Conservation (phyloP, 2,113 vertebrate species). For the Cardinalis cardinalis region DNA sequence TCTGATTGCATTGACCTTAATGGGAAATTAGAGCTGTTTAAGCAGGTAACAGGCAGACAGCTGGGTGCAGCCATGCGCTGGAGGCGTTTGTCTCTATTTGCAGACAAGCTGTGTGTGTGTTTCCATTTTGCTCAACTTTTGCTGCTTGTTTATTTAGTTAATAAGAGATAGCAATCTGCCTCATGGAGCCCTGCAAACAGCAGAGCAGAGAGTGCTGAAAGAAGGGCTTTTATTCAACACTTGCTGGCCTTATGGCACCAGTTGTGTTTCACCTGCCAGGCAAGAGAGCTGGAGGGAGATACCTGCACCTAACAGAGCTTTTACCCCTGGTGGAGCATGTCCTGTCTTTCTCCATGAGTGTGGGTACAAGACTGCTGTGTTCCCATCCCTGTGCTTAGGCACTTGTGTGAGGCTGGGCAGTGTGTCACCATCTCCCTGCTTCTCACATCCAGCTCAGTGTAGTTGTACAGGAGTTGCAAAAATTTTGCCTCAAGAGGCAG, state of each 20-base stretch:
- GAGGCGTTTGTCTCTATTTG: conserved; percentile 47
- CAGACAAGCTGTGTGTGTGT: conserved; percentile 31
- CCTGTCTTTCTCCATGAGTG: not conserved
- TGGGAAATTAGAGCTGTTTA: conserved; percentile 26
- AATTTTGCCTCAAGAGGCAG: not conserved
- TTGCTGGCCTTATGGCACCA: not conserved
- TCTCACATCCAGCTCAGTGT: accelerated
- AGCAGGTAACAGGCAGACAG: conserved; percentile 50
- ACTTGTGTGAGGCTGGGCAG: not conserved
- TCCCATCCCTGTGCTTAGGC: not conserved
- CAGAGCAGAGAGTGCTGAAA: not conserved
- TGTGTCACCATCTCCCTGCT: not conserved
- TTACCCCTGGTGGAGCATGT: not conserved
- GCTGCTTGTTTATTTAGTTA: conserved; percentile 53
- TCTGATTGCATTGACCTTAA: conserved; percentile 6
- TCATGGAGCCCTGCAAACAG: not conserved
- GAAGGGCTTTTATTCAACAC: not conserved
- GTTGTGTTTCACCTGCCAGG: not conserved
- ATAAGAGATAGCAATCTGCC: conserved; percentile 47
- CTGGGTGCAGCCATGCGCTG: conserved; percentile 40
- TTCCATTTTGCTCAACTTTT: conserved; percentile 47
- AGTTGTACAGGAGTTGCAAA: not conserved
- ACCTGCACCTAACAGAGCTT: not conserved
- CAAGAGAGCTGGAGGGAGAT: not conserved
- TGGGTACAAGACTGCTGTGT: not conserved